A percentile compares a stretch with the other conserved stretches of the same genome.
Conservation (phyloP, 64 coral and sea anemone genomes). For the Dendronephthya gigantea region DNA sequence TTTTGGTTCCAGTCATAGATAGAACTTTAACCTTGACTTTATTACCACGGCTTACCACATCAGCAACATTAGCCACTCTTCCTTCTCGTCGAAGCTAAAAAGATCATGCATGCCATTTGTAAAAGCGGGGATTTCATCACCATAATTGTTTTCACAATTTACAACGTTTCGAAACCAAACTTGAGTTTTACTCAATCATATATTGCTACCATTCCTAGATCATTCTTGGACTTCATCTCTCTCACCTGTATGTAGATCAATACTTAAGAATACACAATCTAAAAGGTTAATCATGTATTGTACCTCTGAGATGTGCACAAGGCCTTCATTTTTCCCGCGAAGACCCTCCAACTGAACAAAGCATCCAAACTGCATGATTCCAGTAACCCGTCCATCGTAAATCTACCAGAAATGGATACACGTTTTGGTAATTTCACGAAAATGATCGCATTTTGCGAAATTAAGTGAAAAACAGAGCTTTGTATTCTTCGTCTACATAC, state of each 20-base stretch:
- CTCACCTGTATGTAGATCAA: background rate
- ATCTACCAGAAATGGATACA: conserved; percentile 53
- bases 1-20: conserved; percentile 87
- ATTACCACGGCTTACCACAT: conserved; percentile 81
- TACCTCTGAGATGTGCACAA: conserved; percentile 96
- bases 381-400: conserved; percentile 77
- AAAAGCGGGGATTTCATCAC: too few relatives aligned
- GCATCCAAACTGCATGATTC: conserved; percentile 98
- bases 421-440: too few relatives aligned
- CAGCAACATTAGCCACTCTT: conserved; percentile 80
- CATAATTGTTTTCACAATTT: too few relatives aligned
- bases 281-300: background rate
- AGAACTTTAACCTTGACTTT: conserved; percentile 79
- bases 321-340: conserved; percentile 78
- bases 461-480: background rate
- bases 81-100: conserved; percentile 85
- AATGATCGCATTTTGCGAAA: too few relatives aligned
- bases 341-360: conserved; percentile 96
- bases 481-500: too few relatives aligned
- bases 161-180: background rate
- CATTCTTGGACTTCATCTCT: too few relatives aligned
- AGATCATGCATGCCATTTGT: background rate
- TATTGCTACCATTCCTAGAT: too few relatives aligned
- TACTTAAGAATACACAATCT: background rate
- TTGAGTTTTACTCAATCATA: too few relatives aligned